Conservation (phyloP, 2,797 vertebrate species). For the Alfaro cultratus region DNA sequence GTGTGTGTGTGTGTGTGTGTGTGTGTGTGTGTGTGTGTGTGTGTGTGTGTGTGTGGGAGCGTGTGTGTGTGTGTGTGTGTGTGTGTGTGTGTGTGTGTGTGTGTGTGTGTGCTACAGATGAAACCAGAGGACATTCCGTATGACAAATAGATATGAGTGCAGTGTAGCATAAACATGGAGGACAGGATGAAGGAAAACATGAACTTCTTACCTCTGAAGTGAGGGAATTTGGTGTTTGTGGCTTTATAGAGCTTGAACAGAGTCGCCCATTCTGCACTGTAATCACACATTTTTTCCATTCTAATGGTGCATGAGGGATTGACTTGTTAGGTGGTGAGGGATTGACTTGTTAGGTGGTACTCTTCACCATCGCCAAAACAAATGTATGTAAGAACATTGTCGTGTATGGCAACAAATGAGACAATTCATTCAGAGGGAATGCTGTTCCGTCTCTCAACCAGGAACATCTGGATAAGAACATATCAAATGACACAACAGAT, state of each 20-base stretch:
- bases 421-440: not conserved
- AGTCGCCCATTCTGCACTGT: not conserved
- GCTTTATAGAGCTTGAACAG: not conserved
- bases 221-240: not conserved
- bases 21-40: no score
- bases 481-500: not conserved
- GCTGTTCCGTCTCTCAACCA: not conserved
- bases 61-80: no score
- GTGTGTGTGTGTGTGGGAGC: no score
- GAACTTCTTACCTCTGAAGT: not conserved
- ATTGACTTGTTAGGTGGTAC: not conserved
- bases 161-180: slow-evolving; percentile 6
- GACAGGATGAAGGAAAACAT: not conserved
- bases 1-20: no score
- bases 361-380: not conserved
- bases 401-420: not conserved
- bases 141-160: slow-evolving; percentile 20
- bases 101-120: slow-evolving; percentile 30
- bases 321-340: not conserved
- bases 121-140: slow-evolving; percentile 55
- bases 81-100: no score
- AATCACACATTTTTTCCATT: not conserved
- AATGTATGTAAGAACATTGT: not conserved
- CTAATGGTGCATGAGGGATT: not conserved
- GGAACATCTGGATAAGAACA: not conserved